Evolutionary conservation across 2,888 invertebrate species (phyloP).

Genomic region (Hanleya hanleyi): DNA sequence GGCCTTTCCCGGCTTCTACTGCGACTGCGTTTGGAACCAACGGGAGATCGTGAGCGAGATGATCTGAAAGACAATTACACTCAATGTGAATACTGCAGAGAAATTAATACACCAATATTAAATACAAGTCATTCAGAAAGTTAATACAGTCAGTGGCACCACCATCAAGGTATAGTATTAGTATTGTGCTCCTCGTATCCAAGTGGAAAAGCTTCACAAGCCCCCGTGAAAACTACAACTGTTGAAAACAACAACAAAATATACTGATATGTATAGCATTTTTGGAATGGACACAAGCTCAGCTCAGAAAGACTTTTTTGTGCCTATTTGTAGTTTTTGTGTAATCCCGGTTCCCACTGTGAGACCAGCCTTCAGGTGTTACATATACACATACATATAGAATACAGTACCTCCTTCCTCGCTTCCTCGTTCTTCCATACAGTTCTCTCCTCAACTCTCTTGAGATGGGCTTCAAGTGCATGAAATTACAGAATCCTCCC

Average conservation of each 20-base stretch:
- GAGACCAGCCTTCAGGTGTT: too few relatives aligned
- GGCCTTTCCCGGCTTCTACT: constrained; percentile 37
- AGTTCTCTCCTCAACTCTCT: constrained; percentile 89
- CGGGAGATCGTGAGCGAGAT: not conserved
- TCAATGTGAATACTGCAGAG: too few relatives aligned
- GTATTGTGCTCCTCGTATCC: too few relatives aligned
- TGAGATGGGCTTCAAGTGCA: constrained; percentile 99
- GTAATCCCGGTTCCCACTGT: too few relatives aligned
- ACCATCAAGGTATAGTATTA: too few relatives aligned
- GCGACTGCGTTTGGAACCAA: constrained; percentile 40
- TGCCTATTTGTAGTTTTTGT: too few relatives aligned
- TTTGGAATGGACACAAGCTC: too few relatives aligned
- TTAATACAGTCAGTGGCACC: not conserved
- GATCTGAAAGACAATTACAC: not conserved
- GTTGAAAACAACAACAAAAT: too few relatives aligned
- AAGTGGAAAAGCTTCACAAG: too few relatives aligned
- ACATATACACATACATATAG: not conserved
- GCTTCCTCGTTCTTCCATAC: constrained; percentile 62
- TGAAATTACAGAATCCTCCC: constrained; percentile 99
- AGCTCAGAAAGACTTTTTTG: too few relatives aligned
- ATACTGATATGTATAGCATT: too few relatives aligned
- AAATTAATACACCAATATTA: not conserved
- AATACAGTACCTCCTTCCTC: constrained; percentile 15
- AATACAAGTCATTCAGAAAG: not conserved
- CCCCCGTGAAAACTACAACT: too few relatives aligned